These are phyloP conservation scores for Dendronephthya gigantea DNA, from an alignment of 64 coral and sea anemone species.

Conservation along the genomic window DNA sequence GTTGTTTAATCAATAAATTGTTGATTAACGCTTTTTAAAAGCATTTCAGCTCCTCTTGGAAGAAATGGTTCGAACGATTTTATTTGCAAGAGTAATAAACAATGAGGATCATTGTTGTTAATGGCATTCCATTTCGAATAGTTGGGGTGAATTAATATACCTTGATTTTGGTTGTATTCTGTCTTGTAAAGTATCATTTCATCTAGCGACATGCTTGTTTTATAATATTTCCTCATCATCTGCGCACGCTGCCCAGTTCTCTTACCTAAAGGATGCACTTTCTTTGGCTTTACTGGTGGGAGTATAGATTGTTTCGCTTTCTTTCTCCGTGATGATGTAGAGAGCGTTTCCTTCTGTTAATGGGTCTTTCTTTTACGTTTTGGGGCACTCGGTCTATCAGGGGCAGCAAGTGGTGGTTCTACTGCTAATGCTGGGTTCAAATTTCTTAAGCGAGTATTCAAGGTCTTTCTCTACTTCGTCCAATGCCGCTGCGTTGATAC, in stretches of 20 bases:
- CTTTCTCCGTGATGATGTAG: too few species aligned
- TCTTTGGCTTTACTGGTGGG: too few species aligned
- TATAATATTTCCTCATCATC: not conserved
- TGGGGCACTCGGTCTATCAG: too few species aligned
- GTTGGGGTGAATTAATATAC: not conserved
- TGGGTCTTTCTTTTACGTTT: too few species aligned
- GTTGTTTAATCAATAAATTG: not conserved
- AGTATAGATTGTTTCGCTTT: too few species aligned
- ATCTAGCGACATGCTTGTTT: not conserved
- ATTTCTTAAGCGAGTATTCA: not conserved
- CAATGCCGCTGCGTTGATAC: not conserved
- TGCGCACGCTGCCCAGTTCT: not conserved
- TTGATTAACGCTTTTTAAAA: not conserved
- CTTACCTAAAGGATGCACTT: too few species aligned
- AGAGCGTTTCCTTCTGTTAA: too few species aligned
- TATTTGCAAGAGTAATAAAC: not conserved
- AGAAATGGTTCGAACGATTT: conserved; percentile 1
- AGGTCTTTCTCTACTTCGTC: not conserved
- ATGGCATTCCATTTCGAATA: not conserved
- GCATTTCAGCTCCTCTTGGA: not conserved
- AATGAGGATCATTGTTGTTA: not conserved
- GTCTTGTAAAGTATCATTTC: too few species aligned
- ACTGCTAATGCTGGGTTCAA: too few species aligned
- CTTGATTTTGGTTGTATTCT: too few species aligned
- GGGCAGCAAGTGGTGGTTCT: too few species aligned